Conservation (phyloP, 1,140 invertebrate genomes). For the Onthophagus taurus region DNA sequence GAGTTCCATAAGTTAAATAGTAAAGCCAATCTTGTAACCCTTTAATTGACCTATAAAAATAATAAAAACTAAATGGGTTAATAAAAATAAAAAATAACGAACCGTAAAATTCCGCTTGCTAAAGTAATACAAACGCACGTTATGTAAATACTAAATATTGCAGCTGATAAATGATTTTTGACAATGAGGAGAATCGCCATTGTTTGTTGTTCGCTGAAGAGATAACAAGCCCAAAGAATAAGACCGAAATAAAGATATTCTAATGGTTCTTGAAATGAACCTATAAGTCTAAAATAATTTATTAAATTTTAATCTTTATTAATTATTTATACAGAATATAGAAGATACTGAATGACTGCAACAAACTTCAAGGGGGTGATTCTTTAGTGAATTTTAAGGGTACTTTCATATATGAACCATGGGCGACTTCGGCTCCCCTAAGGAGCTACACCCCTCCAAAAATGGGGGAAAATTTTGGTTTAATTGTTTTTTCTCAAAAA, state of each 20-base stretch:
- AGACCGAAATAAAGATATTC: slow-evolving; percentile 52
- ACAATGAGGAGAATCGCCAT: slow-evolving; percentile 73
- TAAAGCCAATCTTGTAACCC: slow-evolving; percentile 69
- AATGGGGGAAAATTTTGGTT: too few relatives aligned
- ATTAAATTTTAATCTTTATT: neutral
- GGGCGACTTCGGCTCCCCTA: too few relatives aligned
- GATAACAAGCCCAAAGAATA: slow-evolving; percentile 69
- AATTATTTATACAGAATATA: too few relatives aligned
- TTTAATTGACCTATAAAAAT: slow-evolving; percentile 48
- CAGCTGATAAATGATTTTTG: slow-evolving; percentile 64
- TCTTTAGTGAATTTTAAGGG: too few relatives aligned
- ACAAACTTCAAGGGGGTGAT: too few relatives aligned
- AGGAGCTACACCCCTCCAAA: too few relatives aligned
- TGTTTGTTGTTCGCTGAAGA: slow-evolving; percentile 75
- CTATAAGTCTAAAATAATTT: slow-evolving; percentile 36
- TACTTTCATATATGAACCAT: too few relatives aligned
- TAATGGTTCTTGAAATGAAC: slow-evolving; percentile 39
- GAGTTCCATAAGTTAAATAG: slow-evolving; percentile 67
- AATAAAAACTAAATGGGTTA: neutral
- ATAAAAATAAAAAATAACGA: slow-evolving; percentile 19
- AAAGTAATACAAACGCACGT: slow-evolving; percentile 62
- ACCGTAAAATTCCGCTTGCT: slow-evolving; percentile 72
- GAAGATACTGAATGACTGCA: too few relatives aligned
- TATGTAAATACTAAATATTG: slow-evolving; percentile 66
- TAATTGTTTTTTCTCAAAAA: too few relatives aligned